Evolutionary conservation across 2,113 vertebrate genomes (phyloP).

Genomic region (Anolis carolinensis): DNA sequence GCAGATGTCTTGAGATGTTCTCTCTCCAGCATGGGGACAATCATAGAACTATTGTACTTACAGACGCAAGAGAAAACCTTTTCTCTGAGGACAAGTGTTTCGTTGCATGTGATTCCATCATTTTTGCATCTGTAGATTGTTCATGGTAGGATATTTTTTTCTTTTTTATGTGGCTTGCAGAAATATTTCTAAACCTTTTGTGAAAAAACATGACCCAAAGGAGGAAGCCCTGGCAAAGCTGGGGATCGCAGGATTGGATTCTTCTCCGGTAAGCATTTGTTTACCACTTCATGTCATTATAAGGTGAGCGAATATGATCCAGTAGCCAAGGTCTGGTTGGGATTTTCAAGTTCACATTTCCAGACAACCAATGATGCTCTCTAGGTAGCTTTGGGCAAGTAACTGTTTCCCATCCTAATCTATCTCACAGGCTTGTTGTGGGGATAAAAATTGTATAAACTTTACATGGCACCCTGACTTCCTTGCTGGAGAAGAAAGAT

Average conservation of each 20-base stretch:
- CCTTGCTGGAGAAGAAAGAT: neutral
- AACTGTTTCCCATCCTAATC: neutral
- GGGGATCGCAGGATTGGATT: slow-evolving; percentile 60
- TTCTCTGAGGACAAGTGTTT: neutral
- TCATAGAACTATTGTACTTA: neutral
- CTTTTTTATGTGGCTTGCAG: slow-evolving; percentile 60
- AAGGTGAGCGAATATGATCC: neutral
- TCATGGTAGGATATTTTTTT: neutral
- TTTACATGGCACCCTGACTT: too few species aligned
- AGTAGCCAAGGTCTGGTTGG: neutral
- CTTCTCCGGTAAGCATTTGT: slow-evolving; percentile 68
- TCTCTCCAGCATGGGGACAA: neutral
- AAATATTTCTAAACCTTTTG: slow-evolving; percentile 70
- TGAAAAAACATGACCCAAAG: slow-evolving; percentile 88
- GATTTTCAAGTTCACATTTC: neutral
- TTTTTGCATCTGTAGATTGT: neutral
- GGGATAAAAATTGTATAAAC: neutral
- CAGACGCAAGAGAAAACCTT: neutral
- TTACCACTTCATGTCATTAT: too few species aligned
- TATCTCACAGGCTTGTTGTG: neutral
- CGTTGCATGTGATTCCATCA: neutral
- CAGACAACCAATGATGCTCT: neutral
- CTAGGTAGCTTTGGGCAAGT: neutral
- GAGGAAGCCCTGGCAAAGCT: slow-evolving; percentile 91
- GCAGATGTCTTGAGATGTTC: neutral